phyloP scores from a whole-genome alignment of 2,113 vertebrate genomes.

The Cephalopterus ornatus region DNA sequence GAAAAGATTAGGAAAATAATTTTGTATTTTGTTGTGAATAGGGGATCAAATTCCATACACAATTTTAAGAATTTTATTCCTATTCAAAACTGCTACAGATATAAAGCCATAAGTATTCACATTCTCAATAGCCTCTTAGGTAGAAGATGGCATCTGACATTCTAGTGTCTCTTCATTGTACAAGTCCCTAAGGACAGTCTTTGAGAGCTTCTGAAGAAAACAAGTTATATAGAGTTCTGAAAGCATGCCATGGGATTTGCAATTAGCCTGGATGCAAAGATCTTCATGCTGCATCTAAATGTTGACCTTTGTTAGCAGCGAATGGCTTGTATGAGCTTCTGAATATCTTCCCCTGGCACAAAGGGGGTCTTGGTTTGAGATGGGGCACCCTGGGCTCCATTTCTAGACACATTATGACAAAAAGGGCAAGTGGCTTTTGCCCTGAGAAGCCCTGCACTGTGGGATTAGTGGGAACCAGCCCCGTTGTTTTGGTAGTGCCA shows the following conservation, averaged over 20 bases:
- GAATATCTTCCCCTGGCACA: not conserved
- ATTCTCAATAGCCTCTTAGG: not conserved
- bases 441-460: not conserved
- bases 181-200: not conserved
- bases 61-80: not conserved
- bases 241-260: not conserved
- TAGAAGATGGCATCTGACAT: not conserved
- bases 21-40: not conserved
- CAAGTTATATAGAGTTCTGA: not conserved
- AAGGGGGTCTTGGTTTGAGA: not conserved
- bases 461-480: not conserved
- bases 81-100: not conserved
- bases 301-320: not conserved
- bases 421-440: not conserved
- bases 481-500: not conserved
- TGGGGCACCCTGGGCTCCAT: not conserved
- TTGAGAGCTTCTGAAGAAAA: not conserved
- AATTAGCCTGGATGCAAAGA: not conserved
- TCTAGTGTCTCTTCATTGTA: not conserved
- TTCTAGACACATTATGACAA: not conserved
- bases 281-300: not conserved
- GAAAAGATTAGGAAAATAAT: not conserved
- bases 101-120: accelerated
- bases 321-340: not conserved
- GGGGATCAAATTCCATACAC: not conserved